Percentiles rank a stretch among this genome's conserved stretches.
These are phyloP conservation scores for Troides oblongomaculatus DNA, from an alignment of 2,888 invertebrate species.

Conservation along the genomic window DNA sequence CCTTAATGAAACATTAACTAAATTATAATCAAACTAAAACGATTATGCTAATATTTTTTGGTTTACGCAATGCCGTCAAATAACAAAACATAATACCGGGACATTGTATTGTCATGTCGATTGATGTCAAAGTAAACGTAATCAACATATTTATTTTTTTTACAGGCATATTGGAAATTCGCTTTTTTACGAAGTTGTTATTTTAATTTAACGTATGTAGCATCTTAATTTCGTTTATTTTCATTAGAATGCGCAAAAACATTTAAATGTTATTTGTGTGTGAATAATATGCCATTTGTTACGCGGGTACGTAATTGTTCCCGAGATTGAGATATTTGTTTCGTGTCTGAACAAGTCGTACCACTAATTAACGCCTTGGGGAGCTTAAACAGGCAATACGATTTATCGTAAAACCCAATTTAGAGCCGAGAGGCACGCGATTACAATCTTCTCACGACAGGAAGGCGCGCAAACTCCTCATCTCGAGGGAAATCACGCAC, in stretches of 20 bases:
- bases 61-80: constrained; percentile 5
- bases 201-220: neutral
- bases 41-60: constrained; percentile 2
- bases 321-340: constrained; percentile 54
- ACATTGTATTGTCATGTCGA: constrained; percentile 20
- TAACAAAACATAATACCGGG: constrained; percentile 10
- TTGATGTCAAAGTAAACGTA: constrained; percentile 17
- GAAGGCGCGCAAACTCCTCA: constrained; percentile 79
- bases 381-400: constrained; percentile 71
- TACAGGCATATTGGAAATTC: neutral
- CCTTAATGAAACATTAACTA: neutral
- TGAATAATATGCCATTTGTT: constrained; percentile 11
- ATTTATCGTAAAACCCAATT: constrained; percentile 78
- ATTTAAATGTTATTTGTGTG: constrained; percentile 1
- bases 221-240: neutral
- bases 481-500: constrained; percentile 80
- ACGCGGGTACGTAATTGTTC: constrained; percentile 16
- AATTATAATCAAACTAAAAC: constrained; percentile 7
- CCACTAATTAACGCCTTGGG: constrained; percentile 74
- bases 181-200: neutral
- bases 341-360: constrained; percentile 56
- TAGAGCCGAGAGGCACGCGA: constrained; percentile 78
- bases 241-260: neutral
- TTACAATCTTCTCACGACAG: constrained; percentile 80
- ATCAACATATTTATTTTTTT: constrained; percentile 10